Evolutionary conservation across 2,113 vertebrate genomes (phyloP), one percentile per base, ranked within the genome.

Genomic region (Urocitellus parryii): DNA sequence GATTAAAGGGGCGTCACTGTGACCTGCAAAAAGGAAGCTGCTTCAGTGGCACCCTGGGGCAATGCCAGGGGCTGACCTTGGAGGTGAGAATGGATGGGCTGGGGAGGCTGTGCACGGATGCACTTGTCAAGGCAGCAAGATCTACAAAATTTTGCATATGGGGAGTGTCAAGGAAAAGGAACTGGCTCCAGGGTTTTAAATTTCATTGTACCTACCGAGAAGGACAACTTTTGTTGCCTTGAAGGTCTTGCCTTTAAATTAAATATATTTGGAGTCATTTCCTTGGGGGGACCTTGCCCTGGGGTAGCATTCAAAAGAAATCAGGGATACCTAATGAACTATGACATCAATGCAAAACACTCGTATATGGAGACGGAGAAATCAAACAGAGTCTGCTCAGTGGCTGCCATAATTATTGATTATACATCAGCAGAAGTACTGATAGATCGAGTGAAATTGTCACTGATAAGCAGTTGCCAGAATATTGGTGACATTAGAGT

Each of bases 181-280:
- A 68, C 89, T 65, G 80, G 86, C 56, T 4, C 9, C 11, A 56
- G 0, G 0, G 39, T 56, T 87, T 72, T 65, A 78, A 16, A 67
- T 16, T 95, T 93, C 24, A 58, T 74, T 61, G 25, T 58, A 78
- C 42, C 42, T 80, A 6, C 39, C 70, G 4, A 20, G 20, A 42
- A 10, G 14, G 10, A 8, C 1, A 32, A 53, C 56, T 68, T 76
- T n/a, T 45, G 27, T 85, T 56, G 74, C 39, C 74, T 78, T 29
- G 37, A 58, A 72, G 82, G n/a, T 16, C 88, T 91, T 90, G 32
- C 6, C 39, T 68, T 80, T 86, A 58, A 91, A 42, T 95, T 58
- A 79, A 95, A 83, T 88, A 42, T 3, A 81, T 63, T 73, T 88
- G 67, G 70, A 82, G 29, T 56, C n/a, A 53, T 37, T 89, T 39